Evolutionary conservation across 2,888 invertebrate genomes (phyloP).

Genomic region (Labia minor): DNA sequence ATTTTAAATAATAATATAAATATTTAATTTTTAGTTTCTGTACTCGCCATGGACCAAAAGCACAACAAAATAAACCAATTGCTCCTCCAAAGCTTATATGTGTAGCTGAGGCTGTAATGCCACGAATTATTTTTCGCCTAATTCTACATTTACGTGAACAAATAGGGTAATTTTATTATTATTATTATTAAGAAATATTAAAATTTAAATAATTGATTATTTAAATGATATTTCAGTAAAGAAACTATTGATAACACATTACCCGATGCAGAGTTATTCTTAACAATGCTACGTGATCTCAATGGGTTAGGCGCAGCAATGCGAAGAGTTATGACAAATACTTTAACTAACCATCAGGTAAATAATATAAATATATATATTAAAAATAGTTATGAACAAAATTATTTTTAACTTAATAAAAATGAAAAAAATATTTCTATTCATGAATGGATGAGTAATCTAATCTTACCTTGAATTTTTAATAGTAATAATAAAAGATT

Average conservation of each 20-base stretch:
- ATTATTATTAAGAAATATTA: no score
- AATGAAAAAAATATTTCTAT: neutral
- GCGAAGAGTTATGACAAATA: conserved; percentile 84
- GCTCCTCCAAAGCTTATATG: conserved; percentile 83
- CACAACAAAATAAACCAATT: conserved; percentile 58
- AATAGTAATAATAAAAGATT: no score
- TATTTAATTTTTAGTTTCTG: conserved; percentile 54
- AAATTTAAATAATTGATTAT: neutral
- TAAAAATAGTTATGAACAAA: conserved; percentile 19
- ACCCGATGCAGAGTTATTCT: conserved; percentile 68
- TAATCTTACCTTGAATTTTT: no score
- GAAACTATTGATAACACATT: conserved; percentile 38
- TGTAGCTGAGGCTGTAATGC: conserved; percentile 90
- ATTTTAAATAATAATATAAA: no score
- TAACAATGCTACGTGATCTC: conserved; percentile 83
- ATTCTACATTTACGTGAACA: conserved; percentile 84
- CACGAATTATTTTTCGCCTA: conserved; percentile 75
- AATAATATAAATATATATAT: conserved; percentile 22
- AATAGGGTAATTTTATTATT: conserved; percentile 49
- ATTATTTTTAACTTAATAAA: neutral
- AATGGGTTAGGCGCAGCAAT: conserved; percentile 95
- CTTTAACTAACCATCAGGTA: conserved; percentile 76
- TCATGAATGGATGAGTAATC: neutral
- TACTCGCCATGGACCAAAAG: conserved; percentile 83
- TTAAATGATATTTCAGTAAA: conserved; percentile 32